Evolutionary conservation across 64 coral and sea anemone genomes (phyloP).

Genomic region (Porites australiensis): DNA sequence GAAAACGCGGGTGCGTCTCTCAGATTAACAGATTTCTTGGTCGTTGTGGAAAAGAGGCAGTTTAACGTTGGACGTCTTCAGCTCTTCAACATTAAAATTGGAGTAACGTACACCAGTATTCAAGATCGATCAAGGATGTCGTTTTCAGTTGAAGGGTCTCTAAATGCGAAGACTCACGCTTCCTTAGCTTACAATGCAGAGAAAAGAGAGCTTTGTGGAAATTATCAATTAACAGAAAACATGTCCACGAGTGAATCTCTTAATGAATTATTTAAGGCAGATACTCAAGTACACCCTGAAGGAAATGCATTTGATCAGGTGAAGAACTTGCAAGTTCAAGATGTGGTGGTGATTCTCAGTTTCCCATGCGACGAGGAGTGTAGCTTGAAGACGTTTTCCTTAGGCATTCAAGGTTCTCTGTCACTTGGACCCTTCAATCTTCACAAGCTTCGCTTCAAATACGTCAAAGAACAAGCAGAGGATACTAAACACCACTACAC

Average conservation of each 20-base stretch:
- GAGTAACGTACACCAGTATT: neutral
- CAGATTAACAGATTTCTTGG: neutral
- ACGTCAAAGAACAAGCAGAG: neutral
- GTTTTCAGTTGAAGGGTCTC: slow-evolving; percentile 4
- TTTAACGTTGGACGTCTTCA: neutral
- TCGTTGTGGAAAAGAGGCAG: neutral
- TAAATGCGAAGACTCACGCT: neutral
- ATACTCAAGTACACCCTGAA: neutral
- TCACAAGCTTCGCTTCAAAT: neutral
- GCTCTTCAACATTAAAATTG: neutral
- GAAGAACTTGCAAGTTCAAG: neutral
- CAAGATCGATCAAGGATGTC: neutral
- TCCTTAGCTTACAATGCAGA: neutral
- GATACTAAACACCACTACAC: neutral
- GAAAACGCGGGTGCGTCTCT: neutral
- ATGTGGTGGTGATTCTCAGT: neutral
- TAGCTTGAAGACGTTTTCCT: neutral
- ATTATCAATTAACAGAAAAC: neutral
- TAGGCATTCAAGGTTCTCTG: neutral
- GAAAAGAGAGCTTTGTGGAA: neutral
- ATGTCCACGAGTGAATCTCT: neutral
- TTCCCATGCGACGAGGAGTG: neutral
- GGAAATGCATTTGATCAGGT: neutral
- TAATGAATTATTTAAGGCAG: neutral
- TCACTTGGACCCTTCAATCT: slow-evolving; percentile 19